These are phyloP conservation scores for Premnoplex brunnescens DNA, from an alignment of 2,797 vertebrate species.

Conservation along the genomic window DNA sequence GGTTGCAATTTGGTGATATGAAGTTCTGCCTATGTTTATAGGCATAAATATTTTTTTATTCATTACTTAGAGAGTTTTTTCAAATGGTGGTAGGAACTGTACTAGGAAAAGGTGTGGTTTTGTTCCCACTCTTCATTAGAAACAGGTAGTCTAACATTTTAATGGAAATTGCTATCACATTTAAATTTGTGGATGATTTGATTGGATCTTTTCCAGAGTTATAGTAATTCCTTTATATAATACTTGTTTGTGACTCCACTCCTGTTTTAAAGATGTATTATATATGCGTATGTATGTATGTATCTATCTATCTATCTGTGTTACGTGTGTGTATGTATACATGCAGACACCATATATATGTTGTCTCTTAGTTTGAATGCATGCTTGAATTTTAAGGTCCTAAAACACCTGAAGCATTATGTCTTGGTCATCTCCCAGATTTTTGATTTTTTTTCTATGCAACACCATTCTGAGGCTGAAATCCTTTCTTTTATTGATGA, in stretches of 20 bases:
- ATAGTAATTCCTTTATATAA: neutral
- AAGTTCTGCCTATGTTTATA: neutral
- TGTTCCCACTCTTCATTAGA: neutral
- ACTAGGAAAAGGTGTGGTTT: neutral
- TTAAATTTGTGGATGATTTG: neutral
- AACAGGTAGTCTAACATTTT: neutral
- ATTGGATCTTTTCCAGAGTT: neutral
- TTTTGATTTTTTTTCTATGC: neutral
- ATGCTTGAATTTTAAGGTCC: neutral
- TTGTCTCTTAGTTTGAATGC: neutral
- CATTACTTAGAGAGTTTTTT: neutral
- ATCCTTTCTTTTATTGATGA: neutral
- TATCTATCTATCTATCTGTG: neutral
- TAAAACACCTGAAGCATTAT: neutral
- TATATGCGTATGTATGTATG: neutral
- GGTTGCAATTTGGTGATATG: neutral
- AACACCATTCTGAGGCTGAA: neutral
- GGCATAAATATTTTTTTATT: neutral
- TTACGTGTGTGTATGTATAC: fast-evolving
- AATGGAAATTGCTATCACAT: neutral
- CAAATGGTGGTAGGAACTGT: neutral
- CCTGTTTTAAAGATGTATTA: neutral
- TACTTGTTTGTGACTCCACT: neutral
- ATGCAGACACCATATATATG: neutral
- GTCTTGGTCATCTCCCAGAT: neutral